Base-by-base conservation (phyloP, 2,797 vertebrate species). In the Sebastes trivittatus region DNA sequence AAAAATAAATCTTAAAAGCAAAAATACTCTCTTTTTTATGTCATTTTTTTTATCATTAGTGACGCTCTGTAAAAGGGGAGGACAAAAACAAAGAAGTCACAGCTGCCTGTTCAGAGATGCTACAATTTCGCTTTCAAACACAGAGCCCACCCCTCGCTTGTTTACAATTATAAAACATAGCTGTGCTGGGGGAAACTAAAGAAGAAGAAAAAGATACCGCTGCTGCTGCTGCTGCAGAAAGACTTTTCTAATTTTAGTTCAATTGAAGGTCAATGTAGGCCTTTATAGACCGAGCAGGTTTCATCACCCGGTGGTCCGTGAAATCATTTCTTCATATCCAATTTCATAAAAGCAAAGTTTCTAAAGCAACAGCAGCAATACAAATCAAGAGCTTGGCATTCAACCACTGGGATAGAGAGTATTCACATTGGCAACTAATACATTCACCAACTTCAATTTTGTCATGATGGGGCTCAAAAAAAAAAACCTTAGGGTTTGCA, bases 41-140 rank as follows among this genome's bases (percentile, higher is more conserved):
- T 72, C 29, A 83, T 85, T 89, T 83, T 72, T 72, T 66, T 66
- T 30, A 66, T 81, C 59, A 49, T 88, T 72, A 77, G 72, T 81
- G 75, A 85, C 36, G 68, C 88, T 87, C 87, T 87, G 75, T 83
- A 69, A 82, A 65, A 16, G 66, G 83, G 80, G 80, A 77, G 77
- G 69, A 85, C 58, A 58, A 78, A 82, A 68, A 75, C 34, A 76
- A 72, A 80, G 76, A 78, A 77, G 64, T 88, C 88, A 91, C 91
- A 96, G 95, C 95, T 96, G 95, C 95, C 94, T 91, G 86, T 91
- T 92, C 88, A 94, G 92, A 91, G 81, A 94, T 95, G 94, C 95
- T 96, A 96, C 95, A 95, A 86, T 93, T 90, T 85, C 62, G 93
- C 93, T 94, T 90, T 85, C 55, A 83, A 83, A 89, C 84, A 70